These are phyloP conservation scores for Dromaius novaehollandiae DNA, from an alignment of 2,113 vertebrate species.

Conservation along the genomic window DNA sequence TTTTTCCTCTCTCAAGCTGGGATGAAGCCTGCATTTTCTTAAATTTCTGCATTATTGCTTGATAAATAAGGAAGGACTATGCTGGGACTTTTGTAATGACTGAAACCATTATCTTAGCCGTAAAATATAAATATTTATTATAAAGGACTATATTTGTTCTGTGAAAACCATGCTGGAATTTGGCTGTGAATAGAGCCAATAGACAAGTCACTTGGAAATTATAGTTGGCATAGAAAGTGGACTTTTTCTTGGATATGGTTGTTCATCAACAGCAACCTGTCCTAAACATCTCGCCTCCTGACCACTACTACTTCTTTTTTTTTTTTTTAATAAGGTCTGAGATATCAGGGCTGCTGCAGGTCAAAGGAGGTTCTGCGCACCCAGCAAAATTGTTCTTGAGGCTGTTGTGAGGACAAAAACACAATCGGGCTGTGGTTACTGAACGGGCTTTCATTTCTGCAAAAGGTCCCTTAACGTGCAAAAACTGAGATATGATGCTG, in stretches of 20 bases:
- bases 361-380: no score
- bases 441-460: no score
- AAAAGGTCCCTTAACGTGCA: no score
- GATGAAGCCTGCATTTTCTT: not conserved
- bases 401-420: no score
- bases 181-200: not conserved
- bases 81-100: not conserved
- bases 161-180: not conserved
- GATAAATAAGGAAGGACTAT: not conserved
- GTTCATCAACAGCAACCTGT: not conserved
- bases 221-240: not conserved
- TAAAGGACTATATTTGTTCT: not conserved
- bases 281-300: no score
- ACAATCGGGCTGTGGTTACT: no score
- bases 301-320: no score
- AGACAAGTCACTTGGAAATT: not conserved
- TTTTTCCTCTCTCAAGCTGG: not conserved
- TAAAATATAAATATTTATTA: not conserved
- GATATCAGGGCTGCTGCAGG: no score
- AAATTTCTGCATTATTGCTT: not conserved
- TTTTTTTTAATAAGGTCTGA: no score
- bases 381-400: no score
- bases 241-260: not conserved
- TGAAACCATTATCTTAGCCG: not conserved
- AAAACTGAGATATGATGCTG: no score